These are phyloP conservation scores for Urocynchramus pylzowi DNA, from an alignment of 2,113 vertebrate species.

Conservation along the genomic window DNA sequence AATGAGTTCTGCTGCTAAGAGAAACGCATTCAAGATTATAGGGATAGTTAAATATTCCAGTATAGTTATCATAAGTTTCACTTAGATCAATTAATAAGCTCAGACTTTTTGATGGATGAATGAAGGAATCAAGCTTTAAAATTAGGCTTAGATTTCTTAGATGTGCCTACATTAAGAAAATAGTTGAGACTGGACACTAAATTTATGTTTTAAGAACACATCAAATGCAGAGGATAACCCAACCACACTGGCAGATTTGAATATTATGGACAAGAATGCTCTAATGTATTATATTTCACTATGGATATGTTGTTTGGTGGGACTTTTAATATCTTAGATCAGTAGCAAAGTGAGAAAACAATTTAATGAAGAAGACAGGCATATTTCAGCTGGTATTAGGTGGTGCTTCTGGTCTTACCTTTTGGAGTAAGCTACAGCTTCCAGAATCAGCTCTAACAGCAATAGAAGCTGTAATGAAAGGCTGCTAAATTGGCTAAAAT, in stretches of 20 bases:
- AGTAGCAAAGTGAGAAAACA: neutral
- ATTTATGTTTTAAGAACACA: neutral
- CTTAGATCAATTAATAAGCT: neutral
- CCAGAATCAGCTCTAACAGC: neutral
- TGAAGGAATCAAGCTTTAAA: neutral
- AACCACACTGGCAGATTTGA: neutral
- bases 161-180: neutral
- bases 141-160: neutral
- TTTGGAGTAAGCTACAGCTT: neutral
- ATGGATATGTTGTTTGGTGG: neutral
- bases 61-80: neutral
- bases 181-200: neutral
- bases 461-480: neutral
- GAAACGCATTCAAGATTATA: neutral
- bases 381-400: neutral
- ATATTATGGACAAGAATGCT: neutral
- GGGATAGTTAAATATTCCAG: neutral
- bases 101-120: neutral
- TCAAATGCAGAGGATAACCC: neutral
- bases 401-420: accelerated
- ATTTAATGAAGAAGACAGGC: neutral
- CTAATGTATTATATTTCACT: neutral
- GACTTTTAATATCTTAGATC: neutral
- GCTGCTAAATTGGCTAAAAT: neutral
- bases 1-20: neutral